Evolutionary conservation across 1,140 invertebrate species (phyloP), one percentile per base, ranked within the genome.

Genomic region (Hyles vespertilio): DNA sequence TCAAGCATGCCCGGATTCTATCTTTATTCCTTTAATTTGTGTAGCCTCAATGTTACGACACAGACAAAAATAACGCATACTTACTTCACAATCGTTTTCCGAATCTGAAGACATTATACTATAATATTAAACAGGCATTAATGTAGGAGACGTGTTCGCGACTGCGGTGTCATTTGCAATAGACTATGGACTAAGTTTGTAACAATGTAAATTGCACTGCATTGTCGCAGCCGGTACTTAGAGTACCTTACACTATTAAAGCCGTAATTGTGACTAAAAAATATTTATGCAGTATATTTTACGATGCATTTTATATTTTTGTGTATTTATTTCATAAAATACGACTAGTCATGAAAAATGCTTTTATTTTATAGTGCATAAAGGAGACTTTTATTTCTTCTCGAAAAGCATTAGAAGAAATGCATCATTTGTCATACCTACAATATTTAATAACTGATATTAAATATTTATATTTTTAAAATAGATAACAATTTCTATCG

Each of bases 171-270:
- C 34, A 22, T 50, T 50, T 12, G 7, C 12, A 32, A 11, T 47
- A 46, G 34, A 10, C 47, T 34, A 32, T 51, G 34, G 32, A 22
- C 50, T 43, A 34, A 5, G 22, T 57, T 49, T 57, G 11, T 34
- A 33, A 49, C 7, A 53, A 65, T 64, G 69, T 71, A 62, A 72
- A 72, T 70, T 72, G 77, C 72, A 77, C 59, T 69, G 67, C 65
- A 70, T 73, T 74, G 58, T 57, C 51, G 34, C 45, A 34, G 33
- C 7, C 44, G n/a, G 33, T 47, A 10, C 32, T 32, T 56, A 56
- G 9, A 32, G 33, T 51, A 51, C 33, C 50, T 34, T 33, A 34
- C 32, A 5, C 33, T 56, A 48, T 5, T 5, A n/a, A 54, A 43
- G n/a, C 40, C 32, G 49, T 51, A 51, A 51, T 10, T 6, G 8